Conservation (phyloP, 1,140 invertebrate genomes). For the Caerostris extrusa region DNA sequence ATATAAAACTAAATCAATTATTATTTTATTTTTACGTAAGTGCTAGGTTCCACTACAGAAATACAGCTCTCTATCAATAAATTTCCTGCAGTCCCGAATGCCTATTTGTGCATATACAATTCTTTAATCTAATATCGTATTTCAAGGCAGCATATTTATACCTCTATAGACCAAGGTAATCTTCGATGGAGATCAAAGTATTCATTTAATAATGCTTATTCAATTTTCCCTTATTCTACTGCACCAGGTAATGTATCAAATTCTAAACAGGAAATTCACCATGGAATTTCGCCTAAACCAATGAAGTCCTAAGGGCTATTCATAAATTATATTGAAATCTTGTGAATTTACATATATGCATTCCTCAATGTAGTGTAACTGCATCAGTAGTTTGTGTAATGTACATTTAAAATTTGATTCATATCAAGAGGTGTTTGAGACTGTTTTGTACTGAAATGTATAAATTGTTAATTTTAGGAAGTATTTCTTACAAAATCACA, state of each 20-base stretch:
- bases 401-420: not conserved
- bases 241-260: not conserved
- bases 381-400: not conserved
- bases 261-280: not conserved
- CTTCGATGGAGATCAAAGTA: not conserved
- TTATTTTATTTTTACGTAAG: too few species aligned
- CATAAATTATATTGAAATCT: not conserved
- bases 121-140: too few species aligned
- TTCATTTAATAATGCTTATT: not conserved
- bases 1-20: too few species aligned
- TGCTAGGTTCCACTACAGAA: too few species aligned
- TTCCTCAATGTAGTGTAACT: not conserved
- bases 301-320: not conserved
- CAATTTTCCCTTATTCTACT: not conserved
- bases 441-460: too few species aligned
- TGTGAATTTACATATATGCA: not conserved
- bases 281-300: not conserved
- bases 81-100: too few species aligned
- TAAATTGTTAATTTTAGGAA: too few species aligned
- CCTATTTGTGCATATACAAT: too few species aligned
- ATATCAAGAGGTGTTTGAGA: not conserved
- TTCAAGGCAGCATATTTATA: too few species aligned
- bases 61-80: too few species aligned
- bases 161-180: not conserved
- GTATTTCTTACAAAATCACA: too few species aligned